Conservation (phyloP, 1,140 invertebrate genomes). For the Psilanteris sp. region DNA sequence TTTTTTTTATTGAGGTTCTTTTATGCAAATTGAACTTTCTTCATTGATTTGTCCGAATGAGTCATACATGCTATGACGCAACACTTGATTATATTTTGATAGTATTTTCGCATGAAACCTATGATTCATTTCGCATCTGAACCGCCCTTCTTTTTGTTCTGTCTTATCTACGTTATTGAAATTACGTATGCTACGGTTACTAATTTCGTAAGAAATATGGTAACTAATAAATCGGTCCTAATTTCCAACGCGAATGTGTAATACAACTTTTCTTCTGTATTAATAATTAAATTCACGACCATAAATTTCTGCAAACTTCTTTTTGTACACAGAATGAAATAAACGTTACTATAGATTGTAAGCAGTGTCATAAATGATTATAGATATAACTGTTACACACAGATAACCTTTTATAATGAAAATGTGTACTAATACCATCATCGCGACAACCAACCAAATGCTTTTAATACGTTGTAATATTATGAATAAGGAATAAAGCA, state of each 20-base stretch:
- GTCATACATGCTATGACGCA: conserved; percentile 21
- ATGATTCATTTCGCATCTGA: conserved; percentile 40
- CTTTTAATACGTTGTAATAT: too few relatives aligned
- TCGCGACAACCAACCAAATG: too few relatives aligned
- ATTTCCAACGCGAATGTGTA: conserved; percentile 31
- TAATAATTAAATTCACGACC: conserved; percentile 49
- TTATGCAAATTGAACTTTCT: too few relatives aligned
- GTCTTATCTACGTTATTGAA: conserved; percentile 20
- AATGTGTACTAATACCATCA: too few relatives aligned
- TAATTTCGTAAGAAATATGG: too few relatives aligned
- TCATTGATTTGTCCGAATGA: conserved; percentile 55
- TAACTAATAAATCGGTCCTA: conserved; percentile 42
- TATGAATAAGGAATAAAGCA: too few relatives aligned
- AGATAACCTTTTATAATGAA: too few relatives aligned
- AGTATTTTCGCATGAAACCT: conserved; percentile 51
- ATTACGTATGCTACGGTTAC: too few relatives aligned
- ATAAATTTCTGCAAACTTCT: too few relatives aligned
- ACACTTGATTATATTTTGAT: conserved; percentile 38
- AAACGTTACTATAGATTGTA: conserved; percentile 5
- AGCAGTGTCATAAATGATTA: too few relatives aligned
- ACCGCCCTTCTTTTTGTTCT: conserved; percentile 33
- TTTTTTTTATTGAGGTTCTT: too few relatives aligned
- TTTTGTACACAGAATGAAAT: conserved; percentile 15
- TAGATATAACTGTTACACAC: too few relatives aligned
- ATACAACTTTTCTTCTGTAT: conserved; percentile 33